Evolutionary conservation across 1,140 invertebrate species (phyloP).

Genomic region (Drosophila novamexicana): DNA sequence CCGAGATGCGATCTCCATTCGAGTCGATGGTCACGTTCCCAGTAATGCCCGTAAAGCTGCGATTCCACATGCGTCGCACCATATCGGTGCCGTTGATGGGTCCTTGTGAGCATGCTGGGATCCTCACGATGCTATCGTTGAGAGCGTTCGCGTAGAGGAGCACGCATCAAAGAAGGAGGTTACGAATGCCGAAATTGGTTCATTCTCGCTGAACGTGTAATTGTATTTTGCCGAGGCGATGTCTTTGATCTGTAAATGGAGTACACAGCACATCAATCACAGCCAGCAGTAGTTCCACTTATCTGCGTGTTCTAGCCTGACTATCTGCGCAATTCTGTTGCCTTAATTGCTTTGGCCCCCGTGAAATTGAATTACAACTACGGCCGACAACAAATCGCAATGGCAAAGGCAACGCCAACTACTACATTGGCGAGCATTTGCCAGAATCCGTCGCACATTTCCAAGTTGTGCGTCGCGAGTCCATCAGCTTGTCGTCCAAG

Average conservation of each 20-base stretch:
- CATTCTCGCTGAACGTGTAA: conserved; percentile 90
- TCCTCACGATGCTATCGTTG: conserved; percentile 92
- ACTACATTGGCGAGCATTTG: conserved; percentile 15
- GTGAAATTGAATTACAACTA: conserved; percentile 69
- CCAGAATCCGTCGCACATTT: conserved; percentile 47
- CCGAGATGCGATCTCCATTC: conserved; percentile 95
- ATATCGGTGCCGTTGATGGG: conserved; percentile 88
- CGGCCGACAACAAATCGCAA: conserved; percentile 25
- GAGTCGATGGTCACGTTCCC: conserved; percentile 95
- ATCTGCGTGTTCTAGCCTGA: background rate
- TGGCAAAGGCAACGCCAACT: conserved; percentile 6
- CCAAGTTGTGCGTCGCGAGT: conserved; percentile 32
- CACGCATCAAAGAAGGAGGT: conserved; percentile 98
- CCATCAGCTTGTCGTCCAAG: background rate
- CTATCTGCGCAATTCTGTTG: background rate
- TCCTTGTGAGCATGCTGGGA: conserved; percentile 86
- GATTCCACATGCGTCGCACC: conserved; percentile 94
- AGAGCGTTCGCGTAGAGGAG: conserved; percentile 95
- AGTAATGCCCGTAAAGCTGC: conserved; percentile 93
- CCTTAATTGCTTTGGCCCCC: conserved; percentile 61
- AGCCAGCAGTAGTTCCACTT: background rate
- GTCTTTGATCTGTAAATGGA: conserved; percentile 88
- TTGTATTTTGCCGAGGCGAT: conserved; percentile 92
- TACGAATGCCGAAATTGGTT: conserved; percentile 93
- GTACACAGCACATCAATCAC: conserved; percentile 48